A percentile compares a stretch with the other conserved stretches of the same genome.
phyloP scores from a whole-genome alignment of 2,888 invertebrate species.

The Dinocampus coccinellae region DNA sequence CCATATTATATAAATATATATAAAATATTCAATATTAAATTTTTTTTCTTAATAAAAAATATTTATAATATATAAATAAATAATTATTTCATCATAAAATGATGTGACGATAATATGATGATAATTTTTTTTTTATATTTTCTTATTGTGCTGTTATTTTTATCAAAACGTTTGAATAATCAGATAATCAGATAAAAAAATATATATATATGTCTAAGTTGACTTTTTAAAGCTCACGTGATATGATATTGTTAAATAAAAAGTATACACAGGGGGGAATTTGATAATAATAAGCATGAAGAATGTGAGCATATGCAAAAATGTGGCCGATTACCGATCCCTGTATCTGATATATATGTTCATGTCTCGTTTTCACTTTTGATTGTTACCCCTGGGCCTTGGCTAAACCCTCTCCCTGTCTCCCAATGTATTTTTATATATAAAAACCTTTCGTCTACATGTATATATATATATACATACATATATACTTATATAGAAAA shows the following conservation, averaged over 20 bases:
- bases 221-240: constrained; percentile 14
- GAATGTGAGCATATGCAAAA: constrained; percentile 62
- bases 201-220: not conserved
- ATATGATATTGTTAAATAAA: not conserved
- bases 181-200: constrained; percentile 4
- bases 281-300: constrained; percentile 44
- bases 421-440: constrained; percentile 27
- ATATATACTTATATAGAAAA: no score
- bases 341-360: constrained; percentile 13
- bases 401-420: not conserved
- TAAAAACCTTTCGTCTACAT: constrained; percentile 31
- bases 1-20: no score
- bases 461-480: not conserved
- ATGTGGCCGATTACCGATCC: constrained; percentile 42
- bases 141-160: not conserved
- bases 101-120: not conserved
- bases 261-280: constrained; percentile 4
- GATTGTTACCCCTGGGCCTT: not conserved
- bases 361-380: constrained; percentile 5
- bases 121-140: not conserved
- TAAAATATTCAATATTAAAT: no score
- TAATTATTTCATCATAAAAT: not conserved
- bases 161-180: not conserved
- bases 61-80: no score
- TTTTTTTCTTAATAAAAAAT: no score